Evolutionary conservation across 2,888 invertebrate species (phyloP).

Genomic region (Philhelius pedissequus): DNA sequence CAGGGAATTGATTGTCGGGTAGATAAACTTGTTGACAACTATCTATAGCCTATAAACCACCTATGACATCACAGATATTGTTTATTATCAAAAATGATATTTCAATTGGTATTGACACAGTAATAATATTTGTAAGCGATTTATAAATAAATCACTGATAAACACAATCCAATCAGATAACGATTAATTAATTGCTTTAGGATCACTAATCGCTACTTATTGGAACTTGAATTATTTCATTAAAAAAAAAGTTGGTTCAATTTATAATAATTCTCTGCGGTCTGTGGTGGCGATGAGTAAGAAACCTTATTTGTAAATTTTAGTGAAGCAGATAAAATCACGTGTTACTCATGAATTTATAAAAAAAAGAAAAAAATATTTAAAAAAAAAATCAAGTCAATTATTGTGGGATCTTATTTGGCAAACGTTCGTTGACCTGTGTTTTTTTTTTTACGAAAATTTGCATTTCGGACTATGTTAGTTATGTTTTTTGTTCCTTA

Average conservation of each 20-base stretch:
- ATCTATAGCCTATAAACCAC: background rate
- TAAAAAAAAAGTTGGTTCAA: background rate
- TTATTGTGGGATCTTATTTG: too few relatives aligned
- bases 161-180: conserved; percentile 40
- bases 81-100: conserved; percentile 12
- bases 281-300: background rate
- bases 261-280: background rate
- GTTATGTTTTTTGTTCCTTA: too few relatives aligned
- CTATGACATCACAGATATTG: background rate
- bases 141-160: conserved; percentile 56
- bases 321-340: background rate
- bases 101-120: conserved; percentile 11
- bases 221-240: background rate
- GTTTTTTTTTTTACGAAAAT: too few relatives aligned
- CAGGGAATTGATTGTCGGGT: background rate
- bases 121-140: conserved; percentile 35
- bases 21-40: background rate
- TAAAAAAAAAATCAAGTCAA: too few relatives aligned
- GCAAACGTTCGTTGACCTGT: too few relatives aligned
- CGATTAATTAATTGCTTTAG: conserved; percentile 29
- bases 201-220: background rate
- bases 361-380: background rate
- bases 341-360: too few relatives aligned
- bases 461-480: too few relatives aligned
- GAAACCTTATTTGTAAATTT: background rate